Evolutionary conservation across 1,140 invertebrate genomes (phyloP).

Genomic region (Harpegnathos saltator): DNA sequence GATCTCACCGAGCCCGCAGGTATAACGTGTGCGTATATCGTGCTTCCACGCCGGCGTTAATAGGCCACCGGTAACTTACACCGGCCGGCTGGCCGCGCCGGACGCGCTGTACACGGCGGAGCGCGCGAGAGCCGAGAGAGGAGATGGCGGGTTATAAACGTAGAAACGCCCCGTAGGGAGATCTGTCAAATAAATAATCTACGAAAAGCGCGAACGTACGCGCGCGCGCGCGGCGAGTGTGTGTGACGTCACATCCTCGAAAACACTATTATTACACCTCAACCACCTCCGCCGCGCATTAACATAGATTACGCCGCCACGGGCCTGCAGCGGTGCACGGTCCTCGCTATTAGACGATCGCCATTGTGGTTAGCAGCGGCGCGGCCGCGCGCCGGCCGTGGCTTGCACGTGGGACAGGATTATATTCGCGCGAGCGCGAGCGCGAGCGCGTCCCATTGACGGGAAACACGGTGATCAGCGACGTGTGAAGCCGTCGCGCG

Average conservation of each 20-base stretch:
- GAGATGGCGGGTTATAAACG: constrained; percentile 58
- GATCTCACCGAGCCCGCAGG: constrained; percentile 51
- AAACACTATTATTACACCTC: constrained; percentile 76
- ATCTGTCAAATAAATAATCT: constrained; percentile 78
- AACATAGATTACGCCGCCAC: constrained; percentile 73
- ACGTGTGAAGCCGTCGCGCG: constrained; percentile 55
- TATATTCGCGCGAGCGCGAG: constrained; percentile 52
- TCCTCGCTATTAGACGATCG: constrained; percentile 56
- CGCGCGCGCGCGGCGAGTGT: constrained; percentile 40
- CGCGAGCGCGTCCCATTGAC: constrained; percentile 50
- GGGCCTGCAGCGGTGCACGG: constrained; percentile 61
- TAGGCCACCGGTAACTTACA: constrained; percentile 59
- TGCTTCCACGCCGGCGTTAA: constrained; percentile 59
- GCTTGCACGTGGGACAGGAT: constrained; percentile 28
- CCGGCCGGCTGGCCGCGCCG: constrained; percentile 31
- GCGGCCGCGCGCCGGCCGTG: too few species aligned
- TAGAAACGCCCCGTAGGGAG: constrained; percentile 66
- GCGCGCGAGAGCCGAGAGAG: constrained; percentile 18
- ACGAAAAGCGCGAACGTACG: constrained; percentile 62
- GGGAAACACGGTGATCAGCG: constrained; percentile 59
- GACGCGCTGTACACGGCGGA: constrained; percentile 35
- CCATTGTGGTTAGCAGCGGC: constrained; percentile 54
- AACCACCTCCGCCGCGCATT: constrained; percentile 72
- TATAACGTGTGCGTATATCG: constrained; percentile 50
- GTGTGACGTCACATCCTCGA: constrained; percentile 72